Evolutionary conservation across 2,797 vertebrate genomes (phyloP).

Genomic region (Holocentrus rufus): DNA sequence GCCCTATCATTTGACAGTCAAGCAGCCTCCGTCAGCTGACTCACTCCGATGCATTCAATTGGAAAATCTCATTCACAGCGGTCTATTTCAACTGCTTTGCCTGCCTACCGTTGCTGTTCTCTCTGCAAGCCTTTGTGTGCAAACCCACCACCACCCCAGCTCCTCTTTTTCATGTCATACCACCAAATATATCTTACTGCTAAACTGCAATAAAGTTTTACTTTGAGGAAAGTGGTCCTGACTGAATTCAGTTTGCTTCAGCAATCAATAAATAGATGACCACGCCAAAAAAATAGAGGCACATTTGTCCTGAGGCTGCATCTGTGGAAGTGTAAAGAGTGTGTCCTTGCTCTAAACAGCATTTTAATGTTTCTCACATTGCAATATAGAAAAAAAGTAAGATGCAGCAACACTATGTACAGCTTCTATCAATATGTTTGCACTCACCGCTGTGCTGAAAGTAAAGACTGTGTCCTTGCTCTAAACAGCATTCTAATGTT

Average conservation of each 20-base stretch:
- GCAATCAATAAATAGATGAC: constrained; percentile 9
- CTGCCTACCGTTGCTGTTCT: too few relatives aligned
- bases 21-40: too few relatives aligned
- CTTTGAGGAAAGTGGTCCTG: too few relatives aligned
- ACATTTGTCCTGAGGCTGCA: background rate
- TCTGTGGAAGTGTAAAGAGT: constrained; percentile 6
- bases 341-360: constrained; percentile 14
- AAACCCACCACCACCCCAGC: too few relatives aligned
- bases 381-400: constrained; percentile 11
- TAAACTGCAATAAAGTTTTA: too few relatives aligned
- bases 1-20: too few relatives aligned
- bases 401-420: background rate
- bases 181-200: too few relatives aligned
- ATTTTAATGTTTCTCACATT: background rate
- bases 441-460: background rate
- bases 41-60: too few relatives aligned
- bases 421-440: background rate
- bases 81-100: too few relatives aligned
- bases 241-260: background rate
- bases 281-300: constrained; percentile 8
- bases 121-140: too few relatives aligned
- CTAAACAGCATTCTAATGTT: background rate
- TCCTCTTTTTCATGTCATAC: too few relatives aligned
- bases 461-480: constrained; percentile 10
- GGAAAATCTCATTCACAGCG: too few relatives aligned